Base-by-base conservation (phyloP, 1,140 invertebrate species). In the Trypoxylus dichotomus region DNA sequence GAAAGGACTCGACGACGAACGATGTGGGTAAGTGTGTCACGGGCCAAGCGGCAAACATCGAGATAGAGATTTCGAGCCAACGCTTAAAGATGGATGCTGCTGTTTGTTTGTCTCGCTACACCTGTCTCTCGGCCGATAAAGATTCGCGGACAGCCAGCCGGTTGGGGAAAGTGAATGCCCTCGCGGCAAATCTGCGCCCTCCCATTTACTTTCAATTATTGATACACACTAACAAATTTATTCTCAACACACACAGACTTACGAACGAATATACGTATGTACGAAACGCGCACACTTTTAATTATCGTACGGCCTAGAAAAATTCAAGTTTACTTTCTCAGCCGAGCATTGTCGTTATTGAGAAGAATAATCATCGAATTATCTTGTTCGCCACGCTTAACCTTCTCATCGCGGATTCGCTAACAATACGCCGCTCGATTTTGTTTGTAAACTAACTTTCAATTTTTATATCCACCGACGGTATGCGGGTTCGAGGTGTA, bases 261-360 rank as follows among this genome's bases (percentile, higher is more conserved):
- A n/a, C n/a, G n/a, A n/a, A 54, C 13, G 19, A 3, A 58, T 21
- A 58, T 58, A 6, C 47, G 60, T 68, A 54, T 54, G 5, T 54
- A 54, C 19, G 32, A 32, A 32, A 3, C 47, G 21, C 21, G 60
- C 60, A 13, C 60, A 27, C 5, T 29, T 15, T 68, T 68, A 68
- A 68, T 68, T 68, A 68, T n/a, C 60, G 24, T 29, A 68, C 24
- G 60, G 21, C 60, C 60, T 68, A 68, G 60, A 68, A 68, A 68
- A 68, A 68, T 68, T 68, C 60, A 68, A 68, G 60, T 68, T 68
- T 68, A 68, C 60, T 68, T 68, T 68, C 60, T 68, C 60, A 37
- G 27, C 6, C 13, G 60, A 24, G 60, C 24, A 68, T 68, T 68
- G 60, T 68, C 3, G 8, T 15, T 68, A 68, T 27, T 29, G 21